Evolutionary conservation across 2,888 invertebrate species (phyloP).

Genomic region (Eupithecia abbreviata): DNA sequence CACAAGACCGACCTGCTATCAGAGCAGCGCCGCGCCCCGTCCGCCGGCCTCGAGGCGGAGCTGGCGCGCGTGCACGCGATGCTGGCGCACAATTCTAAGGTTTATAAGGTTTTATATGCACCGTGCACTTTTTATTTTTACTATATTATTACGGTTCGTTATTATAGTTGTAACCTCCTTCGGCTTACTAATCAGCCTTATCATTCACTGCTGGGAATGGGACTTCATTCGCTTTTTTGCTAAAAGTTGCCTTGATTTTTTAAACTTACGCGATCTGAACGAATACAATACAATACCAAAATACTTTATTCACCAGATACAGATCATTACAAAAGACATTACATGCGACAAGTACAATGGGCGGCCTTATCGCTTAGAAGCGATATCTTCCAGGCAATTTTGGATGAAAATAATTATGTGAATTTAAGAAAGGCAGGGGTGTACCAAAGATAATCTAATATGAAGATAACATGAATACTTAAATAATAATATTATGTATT

Average conservation of each 20-base stretch:
- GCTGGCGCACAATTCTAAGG: conserved; percentile 96
- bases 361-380: no score
- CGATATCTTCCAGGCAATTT: no score
- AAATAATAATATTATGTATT: no score
- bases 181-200: neutral
- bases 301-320: no score
- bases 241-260: neutral
- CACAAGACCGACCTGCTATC: conserved; percentile 53
- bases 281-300: no score
- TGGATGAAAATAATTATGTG: no score
- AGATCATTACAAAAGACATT: no score
- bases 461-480: no score
- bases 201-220: neutral
- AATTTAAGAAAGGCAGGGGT: no score
- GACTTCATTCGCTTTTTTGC: neutral
- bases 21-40: conserved; percentile 38
- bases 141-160: conserved; percentile 38
- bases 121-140: conserved; percentile 74
- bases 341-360: no score
- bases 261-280: no score
- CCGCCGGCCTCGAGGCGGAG: conserved; percentile 87
- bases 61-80: conserved; percentile 92
- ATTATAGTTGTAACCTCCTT: neutral
- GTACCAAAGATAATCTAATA: no score
- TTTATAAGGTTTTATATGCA: conserved; percentile 86